phyloP scores from a whole-genome alignment of 2,797 vertebrate genomes.

The Pelochelys cantorii region DNA sequence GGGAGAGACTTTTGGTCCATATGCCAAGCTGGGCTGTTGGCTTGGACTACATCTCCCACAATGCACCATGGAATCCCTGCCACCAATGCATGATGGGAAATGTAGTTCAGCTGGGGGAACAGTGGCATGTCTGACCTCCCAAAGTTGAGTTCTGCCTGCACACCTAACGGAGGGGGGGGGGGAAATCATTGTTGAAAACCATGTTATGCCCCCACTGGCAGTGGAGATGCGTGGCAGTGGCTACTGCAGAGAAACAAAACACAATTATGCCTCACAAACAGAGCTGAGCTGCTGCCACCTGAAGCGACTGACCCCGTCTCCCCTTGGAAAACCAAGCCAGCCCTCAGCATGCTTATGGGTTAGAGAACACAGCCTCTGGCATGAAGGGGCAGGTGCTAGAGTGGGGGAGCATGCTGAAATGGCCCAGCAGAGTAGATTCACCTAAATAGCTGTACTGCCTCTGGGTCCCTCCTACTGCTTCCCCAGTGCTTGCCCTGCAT shows the following conservation, averaged over 20 bases:
- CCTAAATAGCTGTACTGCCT: neutral
- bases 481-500: neutral
- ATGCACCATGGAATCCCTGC: neutral
- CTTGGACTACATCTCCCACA: neutral
- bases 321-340: neutral
- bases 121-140: neutral
- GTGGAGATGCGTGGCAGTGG: too few species aligned
- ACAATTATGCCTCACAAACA: rapidly evolving
- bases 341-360: too few species aligned
- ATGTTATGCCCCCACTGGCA: neutral
- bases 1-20: too few species aligned
- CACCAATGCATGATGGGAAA: neutral
- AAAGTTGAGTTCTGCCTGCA: neutral
- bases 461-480: neutral
- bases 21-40: too few species aligned
- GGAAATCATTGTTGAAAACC: neutral
- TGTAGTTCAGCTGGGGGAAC: neutral
- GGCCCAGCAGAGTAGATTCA: neutral
- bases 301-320: neutral
- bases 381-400: neutral
- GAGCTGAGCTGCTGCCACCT: neutral
- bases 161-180: neutral
- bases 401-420: rapidly evolving
- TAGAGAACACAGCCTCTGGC: too few species aligned
- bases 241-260: neutral